Base-by-base conservation (phyloP, 2,113 vertebrate genomes). In the Platysteira castanea region DNA sequence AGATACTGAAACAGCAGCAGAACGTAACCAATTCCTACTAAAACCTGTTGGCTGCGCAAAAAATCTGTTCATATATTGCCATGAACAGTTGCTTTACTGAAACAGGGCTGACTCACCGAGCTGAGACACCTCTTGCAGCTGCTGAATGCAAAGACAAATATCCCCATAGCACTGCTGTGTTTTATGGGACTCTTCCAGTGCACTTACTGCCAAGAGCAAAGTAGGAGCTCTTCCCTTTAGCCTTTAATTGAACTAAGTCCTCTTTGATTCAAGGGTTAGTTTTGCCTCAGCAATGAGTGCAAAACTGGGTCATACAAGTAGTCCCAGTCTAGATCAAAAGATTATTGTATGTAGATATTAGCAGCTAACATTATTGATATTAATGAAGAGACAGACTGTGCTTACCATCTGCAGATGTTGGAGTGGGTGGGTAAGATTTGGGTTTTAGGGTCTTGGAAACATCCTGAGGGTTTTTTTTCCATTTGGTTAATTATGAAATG, bases 371-470 rank as follows among this genome's bases (percentile, higher is more conserved):
- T 75, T 92, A 89, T 30, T 94, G 82, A 54, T 87, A 87, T 69
- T 91, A 76, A 82, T 63, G 67, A 85, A 84, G 78, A 93, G 67
- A 79, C 41, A n/a, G 46, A 60, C 84, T 65, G 59, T 79, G 64
- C 79, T 92, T 86, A 39, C 63, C 59, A 50, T 90, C 84, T 93
- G 91, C 93, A 93, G 84, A 91, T 95, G 87, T 83, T 94, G 82
- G 75, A 88, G 91, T 83, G 87, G 67, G 75, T 91, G 93, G 82
- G 53, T 89, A 80, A 86, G 67, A 39, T 59, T 82, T 93, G 67
- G n/a, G 67, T 54, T 96, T 94, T 80, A 93, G 71, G 67, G 78
- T 91, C 63, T 54, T 93, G 67, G 78, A 93, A 90, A 42, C 37
- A 76, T 79, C 46, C 8, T 87, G 44, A 6, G 57, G 9, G 0